A percentile compares a stretch with the other conserved stretches of the same genome.
Conservation (phyloP, 2,888 invertebrate species). For the Cabera pusaria region DNA sequence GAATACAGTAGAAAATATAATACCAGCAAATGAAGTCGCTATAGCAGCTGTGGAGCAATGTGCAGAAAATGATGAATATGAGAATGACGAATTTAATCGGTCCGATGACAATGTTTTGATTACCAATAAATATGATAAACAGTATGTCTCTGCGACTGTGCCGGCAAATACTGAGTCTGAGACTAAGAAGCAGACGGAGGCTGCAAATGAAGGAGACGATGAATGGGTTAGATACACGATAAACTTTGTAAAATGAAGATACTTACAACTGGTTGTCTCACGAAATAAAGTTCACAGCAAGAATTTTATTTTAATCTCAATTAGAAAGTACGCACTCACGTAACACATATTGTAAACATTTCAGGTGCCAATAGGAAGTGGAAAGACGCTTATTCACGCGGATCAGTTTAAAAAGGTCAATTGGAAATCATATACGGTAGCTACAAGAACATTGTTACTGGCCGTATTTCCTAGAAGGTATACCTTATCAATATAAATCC, state of each 20-base stretch:
- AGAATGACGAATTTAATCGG: conserved; percentile 41
- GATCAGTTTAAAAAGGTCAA: conserved; percentile 67
- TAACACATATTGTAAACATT: conserved; percentile 23
- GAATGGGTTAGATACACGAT: conserved; percentile 8
- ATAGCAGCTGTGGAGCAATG: conserved; percentile 11
- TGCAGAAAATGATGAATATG: conserved; percentile 20
- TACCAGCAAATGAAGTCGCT: conserved; percentile 5
- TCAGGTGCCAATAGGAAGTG: conserved; percentile 73
- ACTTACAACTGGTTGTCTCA: too few relatives aligned
- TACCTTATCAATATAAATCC: conserved; percentile 6
- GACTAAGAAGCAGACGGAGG: conserved; percentile 8
- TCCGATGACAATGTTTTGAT: conserved; percentile 54
- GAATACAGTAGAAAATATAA: not conserved
- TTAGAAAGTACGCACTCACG: too few relatives aligned
- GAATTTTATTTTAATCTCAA: too few relatives aligned
- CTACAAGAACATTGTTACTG: conserved; percentile 73
- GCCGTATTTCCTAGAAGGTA: conserved; percentile 73
- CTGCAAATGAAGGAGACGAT: conserved; percentile 3
- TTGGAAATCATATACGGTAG: conserved; percentile 74
- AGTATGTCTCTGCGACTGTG: conserved; percentile 16
- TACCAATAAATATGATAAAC: conserved; percentile 48
- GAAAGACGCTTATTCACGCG: conserved; percentile 65
- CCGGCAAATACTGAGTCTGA: conserved; percentile 6
- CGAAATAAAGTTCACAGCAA: too few relatives aligned
- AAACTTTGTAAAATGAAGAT: too few relatives aligned